These are phyloP conservation scores for Adelges cooleyi DNA, from an alignment of 1,140 invertebrate species.

Conservation along the genomic window DNA sequence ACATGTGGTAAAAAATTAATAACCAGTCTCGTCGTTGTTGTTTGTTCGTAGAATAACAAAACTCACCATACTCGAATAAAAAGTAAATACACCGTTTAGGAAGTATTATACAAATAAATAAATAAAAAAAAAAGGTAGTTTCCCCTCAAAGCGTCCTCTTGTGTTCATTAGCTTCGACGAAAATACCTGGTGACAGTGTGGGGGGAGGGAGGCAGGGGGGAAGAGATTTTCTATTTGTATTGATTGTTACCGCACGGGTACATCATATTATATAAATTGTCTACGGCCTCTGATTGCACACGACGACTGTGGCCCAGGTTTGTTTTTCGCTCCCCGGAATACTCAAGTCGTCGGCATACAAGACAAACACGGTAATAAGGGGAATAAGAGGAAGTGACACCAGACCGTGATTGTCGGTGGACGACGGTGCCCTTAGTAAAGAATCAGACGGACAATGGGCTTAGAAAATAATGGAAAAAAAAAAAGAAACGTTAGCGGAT, in stretches of 20 bases:
- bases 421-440: no score
- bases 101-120: no score
- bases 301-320: background rate
- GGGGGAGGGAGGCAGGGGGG: background rate
- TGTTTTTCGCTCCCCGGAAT: conserved; percentile 4
- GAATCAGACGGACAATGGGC: background rate
- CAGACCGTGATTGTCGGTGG: no score
- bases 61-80: no score
- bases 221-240: conserved; percentile 13
- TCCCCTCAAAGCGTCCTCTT: no score
- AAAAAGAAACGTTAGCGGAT: no score
- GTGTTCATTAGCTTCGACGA: background rate
- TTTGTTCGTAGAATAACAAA: no score
- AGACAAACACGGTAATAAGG: background rate
- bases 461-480: background rate
- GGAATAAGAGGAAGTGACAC: no score
- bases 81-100: no score
- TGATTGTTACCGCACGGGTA: background rate
- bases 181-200: background rate
- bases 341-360: conserved; percentile 1
- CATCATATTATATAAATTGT: background rate
- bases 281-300: background rate
- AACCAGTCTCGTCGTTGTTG: no score
- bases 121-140: no score
- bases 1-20: no score